Evolutionary conservation across 2,888 invertebrate genomes (phyloP).

Genomic region (Trichacis sp.): DNA sequence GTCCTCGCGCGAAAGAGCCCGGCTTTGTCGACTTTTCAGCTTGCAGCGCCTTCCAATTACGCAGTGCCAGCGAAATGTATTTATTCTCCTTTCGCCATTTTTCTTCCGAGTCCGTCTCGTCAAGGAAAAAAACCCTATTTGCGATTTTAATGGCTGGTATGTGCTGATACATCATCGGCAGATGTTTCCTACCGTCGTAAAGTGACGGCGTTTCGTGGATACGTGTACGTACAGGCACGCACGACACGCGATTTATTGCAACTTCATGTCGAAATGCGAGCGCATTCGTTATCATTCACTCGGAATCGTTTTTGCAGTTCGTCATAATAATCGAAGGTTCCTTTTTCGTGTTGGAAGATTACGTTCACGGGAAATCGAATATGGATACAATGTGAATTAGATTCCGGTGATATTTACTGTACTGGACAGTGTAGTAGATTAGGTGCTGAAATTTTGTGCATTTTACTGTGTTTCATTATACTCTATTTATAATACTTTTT

Average conservation of each 20-base stretch:
- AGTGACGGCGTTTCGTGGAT: conserved; percentile 12
- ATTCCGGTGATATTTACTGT: too few species aligned
- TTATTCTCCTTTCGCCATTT: background rate
- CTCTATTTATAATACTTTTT: too few species aligned
- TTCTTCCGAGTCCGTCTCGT: background rate
- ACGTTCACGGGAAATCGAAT: too few species aligned
- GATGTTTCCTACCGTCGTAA: conserved; percentile 11
- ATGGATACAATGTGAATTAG: too few species aligned
- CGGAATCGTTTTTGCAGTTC: too few species aligned
- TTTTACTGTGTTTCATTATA: too few species aligned
- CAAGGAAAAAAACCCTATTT: background rate
- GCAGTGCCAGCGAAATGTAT: background rate
- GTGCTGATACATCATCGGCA: conserved; percentile 14
- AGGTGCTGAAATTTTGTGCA: too few species aligned
- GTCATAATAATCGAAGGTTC: conserved; percentile 2
- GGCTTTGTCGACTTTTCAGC: too few species aligned
- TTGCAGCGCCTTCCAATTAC: conserved; percentile 10
- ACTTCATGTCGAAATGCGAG: background rate
- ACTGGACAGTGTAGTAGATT: too few species aligned
- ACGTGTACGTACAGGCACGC: background rate
- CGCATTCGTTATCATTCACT: background rate
- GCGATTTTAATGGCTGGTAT: conserved; percentile 9
- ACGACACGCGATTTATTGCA: background rate
- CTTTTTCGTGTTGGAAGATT: too few species aligned
- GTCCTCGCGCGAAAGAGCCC: background rate